Base-by-base conservation (phyloP, 2,113 vertebrate genomes). In the Amphiprion ocellaris region DNA sequence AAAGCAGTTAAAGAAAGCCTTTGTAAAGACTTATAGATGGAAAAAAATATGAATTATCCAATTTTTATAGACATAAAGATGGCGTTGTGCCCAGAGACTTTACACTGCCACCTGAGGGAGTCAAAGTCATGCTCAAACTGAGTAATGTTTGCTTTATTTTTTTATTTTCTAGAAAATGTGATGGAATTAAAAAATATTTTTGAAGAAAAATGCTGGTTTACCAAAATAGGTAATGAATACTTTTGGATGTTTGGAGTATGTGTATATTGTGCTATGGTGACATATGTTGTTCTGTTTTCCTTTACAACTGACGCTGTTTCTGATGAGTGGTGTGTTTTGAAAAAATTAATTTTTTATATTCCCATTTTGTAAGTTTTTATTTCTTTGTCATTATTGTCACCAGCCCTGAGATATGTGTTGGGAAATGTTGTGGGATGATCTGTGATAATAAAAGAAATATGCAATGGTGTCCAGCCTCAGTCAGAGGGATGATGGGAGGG, bases 381-480 rank as follows among this genome's bases (percentile, higher is more conserved):
- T 85, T 89, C 12, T 85, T 86, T 67, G 86, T 92, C 83, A 77
- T 93, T 83, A 61, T 69, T 85, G 84, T 94, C 91, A 93, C 88
- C 89, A 91, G 84, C 82, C 88, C 81, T 74, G 82, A 92, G 87
- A 83, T 88, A 79, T 87, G 85, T 91, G 91, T 91, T 82, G 92
- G 82, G 83, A 92, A 88, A 89, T 91, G 83, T 90, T 90, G 88
- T 90, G 89, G 87, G 86, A 93, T 91, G 92, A 90, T 87, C 84
- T 91, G 91, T 94, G 87, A 87, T 86, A 95, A 93, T 94, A 93
- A 95, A 95, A 91, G 60, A 92, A 90, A 90, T 93, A 94, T 93
- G 92, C 89, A 94, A 93, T 30, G 2, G 33, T 79, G 53, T 89
- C 39, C 54, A 84, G 69, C 69, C 56, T 59, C 24, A 14, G 46